Evolutionary conservation across 2,797 vertebrate genomes (phyloP), one percentile per base, ranked within the genome.

Genomic region (Sphenodon punctatus): DNA sequence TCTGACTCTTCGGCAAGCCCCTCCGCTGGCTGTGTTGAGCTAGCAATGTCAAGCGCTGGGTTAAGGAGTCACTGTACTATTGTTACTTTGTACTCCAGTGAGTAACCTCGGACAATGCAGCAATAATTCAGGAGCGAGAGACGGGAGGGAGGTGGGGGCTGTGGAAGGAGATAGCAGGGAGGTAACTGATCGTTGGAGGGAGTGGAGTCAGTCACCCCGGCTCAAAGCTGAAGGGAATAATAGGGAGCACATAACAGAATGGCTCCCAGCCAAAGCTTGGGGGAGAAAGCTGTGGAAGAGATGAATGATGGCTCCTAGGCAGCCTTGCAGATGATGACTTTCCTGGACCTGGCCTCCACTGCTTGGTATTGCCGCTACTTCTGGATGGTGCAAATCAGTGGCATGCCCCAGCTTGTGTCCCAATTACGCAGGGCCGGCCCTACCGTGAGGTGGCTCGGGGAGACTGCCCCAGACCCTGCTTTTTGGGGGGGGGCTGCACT

Each of bases 101-200:
- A 71, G 67, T 64, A 61, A 46, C 71, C 80, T 70, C 36, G 76
- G 86, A 89, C 80, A 88, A 61, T 43, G 2, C 48, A 5, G 20
- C 41, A 15, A 5, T 53, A 82, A 85, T 61, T 76, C 80, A 86
- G 68, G 14, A 80, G 30, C 15, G 68, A 32, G 39, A 19, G 43
- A 36, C 19, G 13, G 1, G 22, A 63, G n/a, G 73, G 56, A 51
- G 23, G 25, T 8, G 36, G 32, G 81, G 32, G 41, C 36, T 74
- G 2, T 5, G 16, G 36, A 78, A 76, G 22, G 68, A 27, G n/a
- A n/a, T 69, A 45, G 36, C 22, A 30, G 74, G 43, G 84, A 67
- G 85, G 27, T 3, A 41, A 46, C 30, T 67, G 32, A 56, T 36
- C 12, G 36, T 32, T 67, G 27, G 39, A 45, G n/a, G 4, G 27